Percentiles rank a stretch among this genome's conserved stretches.
phyloP scores from a whole-genome alignment of 2,113 vertebrate species.

The Xenus cinereus region DNA sequence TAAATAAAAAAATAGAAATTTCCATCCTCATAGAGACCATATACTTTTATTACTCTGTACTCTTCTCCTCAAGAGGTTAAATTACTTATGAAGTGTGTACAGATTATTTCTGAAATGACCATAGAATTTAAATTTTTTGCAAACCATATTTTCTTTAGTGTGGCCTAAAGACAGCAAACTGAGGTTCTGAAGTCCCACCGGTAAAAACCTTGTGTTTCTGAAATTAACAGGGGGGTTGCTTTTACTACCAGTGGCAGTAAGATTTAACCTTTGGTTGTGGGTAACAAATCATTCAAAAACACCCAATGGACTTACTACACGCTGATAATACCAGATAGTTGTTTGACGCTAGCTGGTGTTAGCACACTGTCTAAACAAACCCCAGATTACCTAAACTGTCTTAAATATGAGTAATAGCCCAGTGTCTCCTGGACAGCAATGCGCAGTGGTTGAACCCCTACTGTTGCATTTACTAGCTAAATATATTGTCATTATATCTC shows the following conservation, averaged over 20 bases:
- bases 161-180: not conserved
- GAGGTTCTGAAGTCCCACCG: not conserved
- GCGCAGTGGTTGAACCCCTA: not conserved
- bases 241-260: not conserved
- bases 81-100: not conserved
- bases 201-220: not conserved
- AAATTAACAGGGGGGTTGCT: not conserved
- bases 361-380: not conserved
- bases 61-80: not conserved
- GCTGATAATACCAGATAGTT: not conserved
- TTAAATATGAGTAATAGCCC: not conserved
- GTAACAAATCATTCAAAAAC: not conserved
- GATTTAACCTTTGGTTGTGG: not conserved
- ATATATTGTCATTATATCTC: not conserved
- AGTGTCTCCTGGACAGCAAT: not conserved
- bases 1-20: not conserved
- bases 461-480: not conserved
- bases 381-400: not conserved
- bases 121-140: not conserved
- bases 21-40: not conserved
- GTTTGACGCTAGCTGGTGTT: not conserved
- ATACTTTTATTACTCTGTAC: not conserved
- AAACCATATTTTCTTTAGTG: not conserved
- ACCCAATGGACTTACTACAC: not conserved
- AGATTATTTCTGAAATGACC: not conserved